phyloP scores from a whole-genome alignment of 1,140 invertebrate genomes.

The Kradibia gibbosae region DNA sequence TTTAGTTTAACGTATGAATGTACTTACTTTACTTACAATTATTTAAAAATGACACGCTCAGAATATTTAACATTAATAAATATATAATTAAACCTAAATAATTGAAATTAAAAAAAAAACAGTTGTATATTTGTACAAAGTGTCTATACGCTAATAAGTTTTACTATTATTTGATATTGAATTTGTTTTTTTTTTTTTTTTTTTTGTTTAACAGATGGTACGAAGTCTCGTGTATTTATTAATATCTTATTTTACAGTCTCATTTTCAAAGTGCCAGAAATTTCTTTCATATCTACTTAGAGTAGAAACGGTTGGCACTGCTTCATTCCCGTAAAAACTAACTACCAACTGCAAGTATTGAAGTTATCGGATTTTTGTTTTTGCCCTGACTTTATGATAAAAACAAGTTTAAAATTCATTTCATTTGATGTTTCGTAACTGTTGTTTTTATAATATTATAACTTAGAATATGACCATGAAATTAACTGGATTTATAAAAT shows the following conservation, averaged over 20 bases:
- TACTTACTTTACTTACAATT: no score
- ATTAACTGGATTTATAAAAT: background rate
- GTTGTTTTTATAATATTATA: conserved; percentile 1
- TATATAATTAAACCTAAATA: no score
- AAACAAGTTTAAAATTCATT: background rate
- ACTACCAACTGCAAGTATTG: conserved; percentile 42
- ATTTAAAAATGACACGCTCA: no score
- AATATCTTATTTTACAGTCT: conserved; percentile 17
- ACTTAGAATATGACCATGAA: background rate
- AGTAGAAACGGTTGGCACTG: background rate
- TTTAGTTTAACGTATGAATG: no score
- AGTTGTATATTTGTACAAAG: no score
- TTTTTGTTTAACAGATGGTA: background rate
- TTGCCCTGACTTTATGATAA: background rate
- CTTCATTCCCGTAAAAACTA: conserved; percentile 30
- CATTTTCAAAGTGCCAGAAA: conserved; percentile 30
- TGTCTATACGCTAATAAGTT: no score
- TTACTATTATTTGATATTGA: background rate
- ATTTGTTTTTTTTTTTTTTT: background rate
- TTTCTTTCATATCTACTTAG: conserved; percentile 36
- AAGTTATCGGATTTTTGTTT: conserved; percentile 21
- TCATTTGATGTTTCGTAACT: conserved; percentile 3
- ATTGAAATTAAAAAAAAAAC: no score
- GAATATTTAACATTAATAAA: no score
- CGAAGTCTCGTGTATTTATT: background rate